Percentiles rank a stretch among this genome's conserved stretches.
Conservation (phyloP, 2,797 vertebrate genomes). For the Hypotaenidia okinawae region DNA sequence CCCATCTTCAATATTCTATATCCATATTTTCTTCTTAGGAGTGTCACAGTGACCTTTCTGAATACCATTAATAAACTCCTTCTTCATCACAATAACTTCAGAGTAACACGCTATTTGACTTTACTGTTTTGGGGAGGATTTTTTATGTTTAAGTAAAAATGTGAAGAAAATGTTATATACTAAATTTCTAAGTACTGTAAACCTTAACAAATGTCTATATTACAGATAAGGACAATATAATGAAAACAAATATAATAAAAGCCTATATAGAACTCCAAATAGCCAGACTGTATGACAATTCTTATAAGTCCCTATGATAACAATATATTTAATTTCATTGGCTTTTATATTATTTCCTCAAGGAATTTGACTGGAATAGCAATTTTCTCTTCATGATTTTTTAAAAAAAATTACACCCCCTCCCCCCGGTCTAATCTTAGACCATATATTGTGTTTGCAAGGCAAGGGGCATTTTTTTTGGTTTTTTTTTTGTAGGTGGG, state of each 20-base stretch:
- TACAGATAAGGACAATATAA: neutral
- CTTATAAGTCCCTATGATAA: neutral
- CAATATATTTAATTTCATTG: neutral
- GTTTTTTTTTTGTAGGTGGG: too few relatives aligned
- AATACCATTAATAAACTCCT: constrained; percentile 40
- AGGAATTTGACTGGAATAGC: neutral
- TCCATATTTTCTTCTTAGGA: constrained; percentile 60
- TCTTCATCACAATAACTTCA: constrained; percentile 20
- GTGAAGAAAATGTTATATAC: neutral
- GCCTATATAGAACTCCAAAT: neutral
- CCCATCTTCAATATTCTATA: constrained; percentile 60
- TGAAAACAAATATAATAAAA: neutral
- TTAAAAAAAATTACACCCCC: neutral
- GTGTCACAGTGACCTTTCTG: constrained; percentile 70
- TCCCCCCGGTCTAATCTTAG: neutral
- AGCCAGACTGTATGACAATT: neutral
- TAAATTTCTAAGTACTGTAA: neutral
- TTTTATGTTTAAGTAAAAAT: neutral
- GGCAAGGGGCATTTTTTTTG: too few relatives aligned
- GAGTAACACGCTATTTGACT: neutral
- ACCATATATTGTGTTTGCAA: too few relatives aligned
- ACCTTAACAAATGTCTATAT: neutral
- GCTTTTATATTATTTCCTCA: neutral
- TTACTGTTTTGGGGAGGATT: neutral
- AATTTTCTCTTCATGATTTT: neutral